A percentile compares a stretch with the other conserved stretches of the same genome.
These are phyloP conservation scores for Schizopygopsis pylzovi DNA, from an alignment of 2,797 vertebrate species.

Conservation along the genomic window DNA sequence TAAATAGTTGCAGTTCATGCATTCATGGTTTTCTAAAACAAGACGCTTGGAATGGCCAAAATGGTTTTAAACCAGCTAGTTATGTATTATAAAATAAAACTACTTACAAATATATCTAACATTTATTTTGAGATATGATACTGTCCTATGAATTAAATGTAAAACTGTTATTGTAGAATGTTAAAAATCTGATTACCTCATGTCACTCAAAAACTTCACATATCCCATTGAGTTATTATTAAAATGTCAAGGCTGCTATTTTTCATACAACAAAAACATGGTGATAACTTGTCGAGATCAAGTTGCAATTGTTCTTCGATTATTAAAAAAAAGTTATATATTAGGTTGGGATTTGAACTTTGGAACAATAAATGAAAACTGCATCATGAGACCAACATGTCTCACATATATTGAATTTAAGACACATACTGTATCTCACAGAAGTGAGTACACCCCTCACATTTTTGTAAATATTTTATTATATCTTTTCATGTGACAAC, in stretches of 20 bases:
- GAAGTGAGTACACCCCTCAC: no score
- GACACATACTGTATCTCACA: neutral
- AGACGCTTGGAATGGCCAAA: no score
- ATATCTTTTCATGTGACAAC: no score
- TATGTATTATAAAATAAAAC: neutral
- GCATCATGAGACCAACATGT: neutral
- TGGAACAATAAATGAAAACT: neutral
- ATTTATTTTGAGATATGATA: neutral
- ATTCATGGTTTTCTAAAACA: no score
- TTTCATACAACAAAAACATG: neutral
- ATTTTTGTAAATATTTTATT: no score
- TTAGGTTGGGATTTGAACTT: constrained; percentile 20
- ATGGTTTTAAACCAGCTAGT: neutral
- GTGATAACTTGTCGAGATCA: neutral
- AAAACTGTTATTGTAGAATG: neutral
- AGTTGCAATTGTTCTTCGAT: neutral
- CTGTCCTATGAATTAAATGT: neutral
- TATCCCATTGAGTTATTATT: neutral
- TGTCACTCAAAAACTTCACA: neutral
- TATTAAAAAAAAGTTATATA: constrained; percentile 2
- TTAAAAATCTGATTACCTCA: neutral
- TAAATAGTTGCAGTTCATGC: no score
- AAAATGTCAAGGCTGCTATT: constrained; percentile 21
- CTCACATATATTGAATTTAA: neutral
- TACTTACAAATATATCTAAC: neutral